These are phyloP conservation scores for Drosophila seclusa DNA, from an alignment of 2,888 invertebrate genomes.

Conservation along the genomic window DNA sequence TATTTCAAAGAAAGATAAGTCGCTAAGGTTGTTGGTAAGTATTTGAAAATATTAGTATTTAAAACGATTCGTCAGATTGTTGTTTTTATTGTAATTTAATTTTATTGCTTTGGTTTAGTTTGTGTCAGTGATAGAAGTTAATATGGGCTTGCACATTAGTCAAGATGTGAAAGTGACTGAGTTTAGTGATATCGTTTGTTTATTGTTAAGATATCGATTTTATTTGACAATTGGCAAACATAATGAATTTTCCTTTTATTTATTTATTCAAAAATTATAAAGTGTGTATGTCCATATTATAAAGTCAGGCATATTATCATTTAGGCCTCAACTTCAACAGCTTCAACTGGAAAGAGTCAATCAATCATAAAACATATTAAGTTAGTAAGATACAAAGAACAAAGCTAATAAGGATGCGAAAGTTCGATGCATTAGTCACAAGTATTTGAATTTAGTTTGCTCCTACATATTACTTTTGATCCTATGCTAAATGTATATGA, in stretches of 20 bases:
- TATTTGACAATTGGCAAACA: constrained; percentile 61
- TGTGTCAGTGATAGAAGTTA: constrained; percentile 13
- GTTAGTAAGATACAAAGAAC: constrained; percentile 82
- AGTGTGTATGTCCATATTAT: constrained; percentile 78
- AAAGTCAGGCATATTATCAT: constrained; percentile 82
- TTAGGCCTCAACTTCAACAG: constrained; percentile 85
- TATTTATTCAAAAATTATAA: constrained; percentile 67
- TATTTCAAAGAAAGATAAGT: constrained; percentile 3
- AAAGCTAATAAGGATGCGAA: constrained; percentile 65
- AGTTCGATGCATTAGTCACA: constrained; percentile 72
- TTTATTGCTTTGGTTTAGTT: neutral
- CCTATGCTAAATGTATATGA: neutral
- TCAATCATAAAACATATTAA: constrained; percentile 83
- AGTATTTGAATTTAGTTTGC: constrained; percentile 45
- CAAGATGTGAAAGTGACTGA: constrained; percentile 58
- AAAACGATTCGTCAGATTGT: constrained; percentile 16
- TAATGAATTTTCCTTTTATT: constrained; percentile 64
- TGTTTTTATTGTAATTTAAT: constrained; percentile 10
- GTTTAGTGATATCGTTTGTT: constrained; percentile 63
- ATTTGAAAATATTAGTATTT: constrained; percentile 10
- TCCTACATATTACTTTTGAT: constrained; percentile 10
- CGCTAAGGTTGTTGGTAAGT: neutral
- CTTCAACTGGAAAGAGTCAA: constrained; percentile 85
- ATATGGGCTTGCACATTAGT: constrained; percentile 48
- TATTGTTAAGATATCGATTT: constrained; percentile 56